These are phyloP conservation scores for Sebastes kiyomatsui DNA, from an alignment of 2,797 vertebrate species.

Conservation along the genomic window DNA sequence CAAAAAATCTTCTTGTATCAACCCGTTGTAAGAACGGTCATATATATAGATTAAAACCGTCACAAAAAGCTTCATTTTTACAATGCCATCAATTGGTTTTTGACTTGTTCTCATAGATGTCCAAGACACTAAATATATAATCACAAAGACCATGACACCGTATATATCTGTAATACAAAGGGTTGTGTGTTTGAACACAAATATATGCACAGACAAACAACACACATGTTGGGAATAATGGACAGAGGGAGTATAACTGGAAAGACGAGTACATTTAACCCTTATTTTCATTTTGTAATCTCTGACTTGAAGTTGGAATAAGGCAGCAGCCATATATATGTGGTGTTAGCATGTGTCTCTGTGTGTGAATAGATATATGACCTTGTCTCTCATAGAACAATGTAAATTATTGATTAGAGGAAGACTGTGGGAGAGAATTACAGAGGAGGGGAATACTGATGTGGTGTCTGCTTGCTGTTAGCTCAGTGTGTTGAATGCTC, in stretches of 20 bases:
- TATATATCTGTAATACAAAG: background rate
- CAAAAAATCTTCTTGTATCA: too few species aligned
- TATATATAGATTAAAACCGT: too few species aligned
- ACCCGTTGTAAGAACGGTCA: too few species aligned
- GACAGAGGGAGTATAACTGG: background rate
- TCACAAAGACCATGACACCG: background rate
- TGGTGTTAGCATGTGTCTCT: background rate
- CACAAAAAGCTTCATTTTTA: too few species aligned
- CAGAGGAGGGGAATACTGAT: constrained; percentile 1
- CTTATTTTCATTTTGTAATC: background rate
- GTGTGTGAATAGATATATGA: constrained; percentile 53
- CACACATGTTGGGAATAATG: background rate
- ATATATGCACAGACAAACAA: background rate
- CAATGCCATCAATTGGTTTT: too few species aligned
- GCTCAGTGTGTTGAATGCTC: constrained; percentile 22
- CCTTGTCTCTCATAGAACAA: constrained; percentile 46
- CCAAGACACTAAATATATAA: background rate
- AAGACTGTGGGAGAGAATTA: constrained; percentile 2
- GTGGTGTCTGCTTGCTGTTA: constrained; percentile 10
- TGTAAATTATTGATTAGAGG: constrained; percentile 69
- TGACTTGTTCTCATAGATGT: background rate
- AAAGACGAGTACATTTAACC: background rate
- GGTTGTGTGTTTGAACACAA: background rate
- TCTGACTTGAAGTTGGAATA: background rate
- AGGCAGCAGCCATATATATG: background rate